Percentiles rank a stretch among this genome's conserved stretches.
These are phyloP conservation scores for Oreochromis tanganicae DNA, from an alignment of 2,113 vertebrate genomes.

Conservation along the genomic window DNA sequence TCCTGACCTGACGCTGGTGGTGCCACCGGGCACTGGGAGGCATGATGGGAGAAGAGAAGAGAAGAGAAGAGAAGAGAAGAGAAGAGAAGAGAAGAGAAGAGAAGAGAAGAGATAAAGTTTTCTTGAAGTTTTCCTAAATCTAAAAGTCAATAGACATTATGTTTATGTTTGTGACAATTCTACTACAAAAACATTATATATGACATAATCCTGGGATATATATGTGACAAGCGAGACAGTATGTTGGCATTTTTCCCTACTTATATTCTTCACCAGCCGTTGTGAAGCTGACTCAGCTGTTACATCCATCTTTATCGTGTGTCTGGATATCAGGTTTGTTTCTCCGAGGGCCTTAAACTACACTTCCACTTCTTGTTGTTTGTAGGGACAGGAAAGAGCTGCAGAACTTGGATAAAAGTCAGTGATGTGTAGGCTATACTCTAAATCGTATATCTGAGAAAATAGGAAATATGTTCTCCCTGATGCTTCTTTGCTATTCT, in stretches of 20 bases:
- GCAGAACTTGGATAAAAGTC: not conserved
- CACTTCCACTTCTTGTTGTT: not conserved
- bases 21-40: slow-evolving; percentile 39
- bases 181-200: not conserved
- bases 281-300: not conserved
- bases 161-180: not conserved
- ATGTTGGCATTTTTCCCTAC: not conserved
- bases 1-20: slow-evolving; percentile 54
- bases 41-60: slow-evolving; percentile 4
- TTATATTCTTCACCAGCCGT: not conserved
- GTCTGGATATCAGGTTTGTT: not conserved
- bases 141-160: not conserved
- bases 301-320: not conserved
- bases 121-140: not conserved
- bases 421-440: not conserved
- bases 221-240: not conserved
- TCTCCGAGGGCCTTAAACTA: not conserved
- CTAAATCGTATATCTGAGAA: not conserved
- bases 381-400: not conserved
- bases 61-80: not conserved
- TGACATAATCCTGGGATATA: not conserved
- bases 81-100: not conserved
- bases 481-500: not conserved
- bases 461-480: not conserved
- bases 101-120: not conserved